phyloP scores from a whole-genome alignment of 2,888 invertebrate genomes.

The Apodemia zela region DNA sequence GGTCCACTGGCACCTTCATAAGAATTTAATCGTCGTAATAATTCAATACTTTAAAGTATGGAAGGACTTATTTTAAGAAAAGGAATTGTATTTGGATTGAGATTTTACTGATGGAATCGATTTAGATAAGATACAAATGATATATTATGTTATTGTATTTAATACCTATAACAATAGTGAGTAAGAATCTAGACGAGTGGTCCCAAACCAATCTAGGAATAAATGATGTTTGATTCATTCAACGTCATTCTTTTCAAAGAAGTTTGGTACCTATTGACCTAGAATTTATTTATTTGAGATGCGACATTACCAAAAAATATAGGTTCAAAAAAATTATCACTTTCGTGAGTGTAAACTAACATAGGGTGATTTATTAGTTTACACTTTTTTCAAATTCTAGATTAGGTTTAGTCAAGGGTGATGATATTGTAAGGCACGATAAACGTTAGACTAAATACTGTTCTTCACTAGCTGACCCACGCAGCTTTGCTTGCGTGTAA shows the following conservation, averaged over 20 bases:
- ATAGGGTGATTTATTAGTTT: too few relatives aligned
- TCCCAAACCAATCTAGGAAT: too few relatives aligned
- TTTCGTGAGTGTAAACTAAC: too few relatives aligned
- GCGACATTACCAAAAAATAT: too few relatives aligned
- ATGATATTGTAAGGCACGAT: background rate
- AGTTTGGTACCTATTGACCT: too few relatives aligned
- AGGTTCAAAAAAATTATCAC: too few relatives aligned
- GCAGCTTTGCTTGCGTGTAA: too few relatives aligned
- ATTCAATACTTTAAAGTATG: slow-evolving; percentile 34
- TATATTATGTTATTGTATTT: background rate
- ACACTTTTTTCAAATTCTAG: background rate
- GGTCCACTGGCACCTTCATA: slow-evolving; percentile 17
- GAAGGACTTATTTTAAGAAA: slow-evolving; percentile 16
- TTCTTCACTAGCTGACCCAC: too few relatives aligned
- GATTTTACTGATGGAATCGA: background rate
- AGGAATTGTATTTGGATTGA: slow-evolving; percentile 18
- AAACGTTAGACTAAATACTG: background rate
- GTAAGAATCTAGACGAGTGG: background rate
- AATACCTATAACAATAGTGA: background rate
- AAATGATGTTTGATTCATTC: too few relatives aligned
- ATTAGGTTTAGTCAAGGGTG: background rate
- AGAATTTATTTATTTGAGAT: too few relatives aligned
- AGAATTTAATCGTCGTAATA: slow-evolving; percentile 16
- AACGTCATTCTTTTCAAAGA: too few relatives aligned
- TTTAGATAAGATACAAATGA: slow-evolving; percentile 5